phyloP scores from a whole-genome alignment of 2,113 vertebrate species.

The Aldabrachelys gigantea region DNA sequence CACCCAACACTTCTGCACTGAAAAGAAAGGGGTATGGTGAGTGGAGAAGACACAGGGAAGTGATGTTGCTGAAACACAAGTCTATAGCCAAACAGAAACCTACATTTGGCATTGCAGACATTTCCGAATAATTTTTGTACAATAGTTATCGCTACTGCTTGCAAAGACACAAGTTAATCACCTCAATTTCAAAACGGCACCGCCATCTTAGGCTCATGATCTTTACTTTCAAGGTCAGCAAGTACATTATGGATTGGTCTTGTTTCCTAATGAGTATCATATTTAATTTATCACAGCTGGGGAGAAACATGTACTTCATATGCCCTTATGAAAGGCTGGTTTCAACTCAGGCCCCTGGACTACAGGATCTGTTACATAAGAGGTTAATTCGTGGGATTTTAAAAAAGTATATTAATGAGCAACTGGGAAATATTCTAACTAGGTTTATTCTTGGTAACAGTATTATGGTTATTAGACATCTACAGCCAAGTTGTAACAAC shows the following conservation, averaged over 20 bases:
- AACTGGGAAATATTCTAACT: background rate
- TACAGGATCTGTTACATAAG: background rate
- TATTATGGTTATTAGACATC: background rate
- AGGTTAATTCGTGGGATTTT: background rate
- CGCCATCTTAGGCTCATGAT: background rate
- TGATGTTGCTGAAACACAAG: background rate
- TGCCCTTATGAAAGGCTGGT: background rate
- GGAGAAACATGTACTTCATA: background rate
- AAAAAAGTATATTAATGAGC: background rate
- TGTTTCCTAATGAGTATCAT: background rate
- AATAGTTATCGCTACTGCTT: background rate
- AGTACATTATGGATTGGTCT: background rate
- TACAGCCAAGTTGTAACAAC: background rate
- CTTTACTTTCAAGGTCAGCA: background rate
- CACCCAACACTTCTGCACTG: background rate
- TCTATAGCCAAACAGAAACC: background rate
- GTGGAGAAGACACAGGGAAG: background rate
- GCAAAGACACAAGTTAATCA: background rate
- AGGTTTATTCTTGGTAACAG: background rate
- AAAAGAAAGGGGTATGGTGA: background rate
- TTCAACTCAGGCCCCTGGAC: background rate
- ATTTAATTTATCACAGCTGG: background rate
- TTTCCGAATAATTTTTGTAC: background rate
- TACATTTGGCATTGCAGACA: accelerated
- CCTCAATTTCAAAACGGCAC: background rate